Evolutionary conservation across 2,888 invertebrate genomes (phyloP).

Genomic region (Sthenelais limicola): DNA sequence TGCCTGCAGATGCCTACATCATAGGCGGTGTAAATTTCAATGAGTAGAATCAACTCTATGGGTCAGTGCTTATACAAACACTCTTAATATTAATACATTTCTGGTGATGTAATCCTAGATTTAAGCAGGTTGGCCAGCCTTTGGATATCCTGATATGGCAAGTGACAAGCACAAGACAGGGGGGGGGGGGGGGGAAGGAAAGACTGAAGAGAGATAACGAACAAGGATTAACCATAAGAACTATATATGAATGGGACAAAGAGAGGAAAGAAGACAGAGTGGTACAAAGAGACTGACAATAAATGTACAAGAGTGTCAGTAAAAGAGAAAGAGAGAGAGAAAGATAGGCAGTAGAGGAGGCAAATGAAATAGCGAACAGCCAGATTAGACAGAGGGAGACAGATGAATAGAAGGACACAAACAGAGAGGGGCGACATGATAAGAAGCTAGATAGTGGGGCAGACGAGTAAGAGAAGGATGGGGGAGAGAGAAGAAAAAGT

Average conservation of each 20-base stretch:
- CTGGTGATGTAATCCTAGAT: no score
- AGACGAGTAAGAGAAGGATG: not conserved
- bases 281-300: not conserved
- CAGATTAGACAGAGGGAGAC: not conserved
- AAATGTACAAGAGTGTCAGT: not conserved
- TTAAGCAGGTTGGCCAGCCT: no score
- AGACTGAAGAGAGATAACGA: not conserved
- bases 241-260: not conserved
- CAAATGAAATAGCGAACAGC: not conserved
- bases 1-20: no score
- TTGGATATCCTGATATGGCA: no score
- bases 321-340: not conserved
- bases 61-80: no score
- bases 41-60: no score
- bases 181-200: not conserved
- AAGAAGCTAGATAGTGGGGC: not conserved
- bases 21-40: no score
- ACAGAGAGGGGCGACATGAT: not conserved
- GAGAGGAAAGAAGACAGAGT: not conserved
- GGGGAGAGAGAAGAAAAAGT: not conserved
- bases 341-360: not conserved
- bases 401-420: not conserved
- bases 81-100: no score
- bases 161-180: not conserved
- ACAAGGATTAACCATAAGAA: not conserved